Base-by-base conservation (phyloP, 2,797 vertebrate genomes). In the Sparidentex hasta region DNA sequence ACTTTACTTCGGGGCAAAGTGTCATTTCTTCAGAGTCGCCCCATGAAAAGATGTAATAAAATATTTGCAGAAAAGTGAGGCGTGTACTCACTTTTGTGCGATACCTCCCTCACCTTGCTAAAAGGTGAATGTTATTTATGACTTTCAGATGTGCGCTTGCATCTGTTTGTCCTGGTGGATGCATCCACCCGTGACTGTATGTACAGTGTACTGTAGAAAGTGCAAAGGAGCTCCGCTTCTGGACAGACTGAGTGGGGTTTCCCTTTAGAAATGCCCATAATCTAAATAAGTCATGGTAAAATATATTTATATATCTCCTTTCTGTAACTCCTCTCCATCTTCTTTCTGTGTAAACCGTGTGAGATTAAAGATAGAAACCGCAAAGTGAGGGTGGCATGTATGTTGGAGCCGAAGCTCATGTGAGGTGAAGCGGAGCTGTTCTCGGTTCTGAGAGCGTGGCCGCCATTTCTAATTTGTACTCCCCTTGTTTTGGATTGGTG, bases 241-340 rank as follows among this genome's bases (percentile, higher is more conserved):
- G 33, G 46, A 47, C 52, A 69, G 58, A 71, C 65, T 29, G 41
- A 65, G 63, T 52, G 55, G 13, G 68, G 44, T 61, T 44, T 70
- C 33, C 55, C 80, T 82, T 87, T 86, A 71, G 80, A 90, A 81
- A 91, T 57, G 65, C 67, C 62, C 84, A 85, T 78, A 79, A 83
- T 65, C 79, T 94, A 76, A 94, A 93, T 94, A 82, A 84, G 80
- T 87, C 78, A 94, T 93, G 82, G 23, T 63, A 77, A 63, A 65
- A 85, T 27, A 43, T 61, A 81, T 44, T 78, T 71, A 65, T 66
- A 74, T 64, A 44, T 44, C 12, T 51, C 41, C 54, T 61, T 67
- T 16, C 25, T 58, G 17, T 11, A 11, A 33, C 2, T 11, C 57
- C 29, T 21, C 69, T n/a, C 29, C 5, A 20, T 25, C 11, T 43